Conservation (phyloP, 2,888 invertebrate species). For the Nycteola revayana region DNA sequence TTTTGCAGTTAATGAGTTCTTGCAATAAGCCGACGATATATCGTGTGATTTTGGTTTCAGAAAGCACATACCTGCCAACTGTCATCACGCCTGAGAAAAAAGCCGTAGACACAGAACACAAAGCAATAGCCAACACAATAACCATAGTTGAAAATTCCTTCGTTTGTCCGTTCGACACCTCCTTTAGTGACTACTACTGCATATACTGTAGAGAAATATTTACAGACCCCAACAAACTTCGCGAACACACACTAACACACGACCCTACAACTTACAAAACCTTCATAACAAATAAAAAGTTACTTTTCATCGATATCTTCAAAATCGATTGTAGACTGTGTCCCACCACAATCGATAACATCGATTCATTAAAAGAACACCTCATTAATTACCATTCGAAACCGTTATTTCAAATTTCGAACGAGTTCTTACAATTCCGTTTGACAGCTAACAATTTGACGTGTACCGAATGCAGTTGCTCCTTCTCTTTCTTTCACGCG, state of each 20-base stretch:
- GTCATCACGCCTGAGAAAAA: slow-evolving; percentile 14
- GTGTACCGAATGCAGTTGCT: slow-evolving; percentile 50
- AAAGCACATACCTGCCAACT: slow-evolving; percentile 1
- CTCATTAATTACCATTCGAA: slow-evolving; percentile 46
- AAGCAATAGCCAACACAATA: slow-evolving; percentile 45
- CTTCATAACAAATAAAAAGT: slow-evolving; percentile 45
- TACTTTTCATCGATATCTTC: slow-evolving; percentile 52
- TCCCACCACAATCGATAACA: slow-evolving; percentile 38
- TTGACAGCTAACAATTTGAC: slow-evolving; percentile 47
- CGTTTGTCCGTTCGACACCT: slow-evolving; percentile 62
- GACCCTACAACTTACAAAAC: slow-evolving; percentile 52
- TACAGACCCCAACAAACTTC: slow-evolving; percentile 54
- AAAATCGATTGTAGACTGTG: slow-evolving; percentile 65
- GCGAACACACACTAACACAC: slow-evolving; percentile 58
- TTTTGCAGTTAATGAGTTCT: too few species aligned
- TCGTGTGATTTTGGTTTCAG: slow-evolving; percentile 27
- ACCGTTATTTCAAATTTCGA: slow-evolving; percentile 37
- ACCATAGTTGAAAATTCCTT: slow-evolving; percentile 59
- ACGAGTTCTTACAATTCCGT: slow-evolving; percentile 60
- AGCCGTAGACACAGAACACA: slow-evolving; percentile 46
- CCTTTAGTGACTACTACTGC: slow-evolving; percentile 60
- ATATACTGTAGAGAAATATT: slow-evolving; percentile 61
- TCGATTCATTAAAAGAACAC: slow-evolving; percentile 53
- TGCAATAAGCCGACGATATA: too few species aligned
- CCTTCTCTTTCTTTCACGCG: slow-evolving; percentile 60